A percentile compares a stretch with the other conserved stretches of the same genome.
phyloP scores from a whole-genome alignment of 2,113 vertebrate genomes.

The Castor canadensis region DNA sequence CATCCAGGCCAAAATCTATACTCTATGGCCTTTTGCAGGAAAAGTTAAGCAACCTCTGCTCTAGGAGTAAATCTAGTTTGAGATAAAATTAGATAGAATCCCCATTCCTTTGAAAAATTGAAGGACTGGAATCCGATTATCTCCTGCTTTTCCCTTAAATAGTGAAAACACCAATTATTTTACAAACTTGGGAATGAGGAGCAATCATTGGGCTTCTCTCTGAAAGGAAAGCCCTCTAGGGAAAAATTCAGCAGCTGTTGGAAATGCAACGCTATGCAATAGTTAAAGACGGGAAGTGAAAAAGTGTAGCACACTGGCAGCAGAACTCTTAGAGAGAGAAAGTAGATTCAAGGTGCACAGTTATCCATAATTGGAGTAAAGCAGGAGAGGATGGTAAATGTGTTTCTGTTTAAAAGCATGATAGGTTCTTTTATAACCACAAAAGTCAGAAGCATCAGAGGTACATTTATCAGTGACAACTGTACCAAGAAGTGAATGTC shows the following conservation, averaged over 20 bases:
- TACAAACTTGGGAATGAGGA: neutral
- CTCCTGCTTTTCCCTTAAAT: neutral
- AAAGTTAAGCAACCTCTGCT: neutral
- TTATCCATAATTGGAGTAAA: conserved; percentile 5
- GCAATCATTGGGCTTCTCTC: neutral
- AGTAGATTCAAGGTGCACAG: neutral
- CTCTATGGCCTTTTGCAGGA: neutral
- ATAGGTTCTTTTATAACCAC: conserved; percentile 16
- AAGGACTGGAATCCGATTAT: neutral
- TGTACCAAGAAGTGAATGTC: neutral
- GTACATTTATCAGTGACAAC: conserved; percentile 1
- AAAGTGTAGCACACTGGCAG: neutral
- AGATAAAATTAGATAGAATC: no score
- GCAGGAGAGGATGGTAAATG: neutral
- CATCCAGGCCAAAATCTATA: neutral
- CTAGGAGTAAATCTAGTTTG: neutral
- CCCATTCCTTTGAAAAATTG: no score
- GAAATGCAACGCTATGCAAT: conserved; percentile 3
- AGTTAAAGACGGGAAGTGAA: conserved; percentile 55
- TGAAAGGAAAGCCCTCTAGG: conserved; percentile 30
- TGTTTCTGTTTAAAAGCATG: conserved; percentile 30
- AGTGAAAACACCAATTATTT: neutral
- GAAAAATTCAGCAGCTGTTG: conserved; percentile 44
- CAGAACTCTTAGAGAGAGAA: neutral
- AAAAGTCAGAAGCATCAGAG: neutral